Evolutionary conservation across 2,797 vertebrate genomes (phyloP).

Genomic region (Semaprochilodus insignis): DNA sequence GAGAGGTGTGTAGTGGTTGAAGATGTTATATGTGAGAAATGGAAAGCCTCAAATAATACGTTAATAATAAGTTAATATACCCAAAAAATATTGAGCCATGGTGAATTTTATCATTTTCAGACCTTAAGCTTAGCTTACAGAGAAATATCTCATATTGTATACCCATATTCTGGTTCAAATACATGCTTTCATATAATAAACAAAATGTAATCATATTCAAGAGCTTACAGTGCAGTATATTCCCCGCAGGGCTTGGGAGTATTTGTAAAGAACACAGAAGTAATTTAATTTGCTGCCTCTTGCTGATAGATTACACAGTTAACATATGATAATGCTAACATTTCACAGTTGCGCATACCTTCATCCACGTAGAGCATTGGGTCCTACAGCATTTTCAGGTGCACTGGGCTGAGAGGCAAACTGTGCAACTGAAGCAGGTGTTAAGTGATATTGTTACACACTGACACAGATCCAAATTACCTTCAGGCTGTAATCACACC

Average conservation of each 20-base stretch:
- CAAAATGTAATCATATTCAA: slow-evolving; percentile 30
- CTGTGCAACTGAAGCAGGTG: slow-evolving; percentile 52
- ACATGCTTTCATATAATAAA: slow-evolving; percentile 21
- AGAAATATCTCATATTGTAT: not conserved
- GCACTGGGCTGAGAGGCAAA: slow-evolving; percentile 24
- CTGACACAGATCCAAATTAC: slow-evolving; percentile 56
- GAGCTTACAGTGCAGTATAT: slow-evolving; percentile 34
- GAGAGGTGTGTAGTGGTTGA: too few relatives aligned
- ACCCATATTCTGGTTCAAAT: not conserved
- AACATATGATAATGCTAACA: not conserved
- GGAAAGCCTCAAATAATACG: too few relatives aligned
- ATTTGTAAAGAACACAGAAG: slow-evolving; percentile 25
- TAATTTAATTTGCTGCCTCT: slow-evolving; percentile 43
- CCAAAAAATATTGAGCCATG: too few relatives aligned
- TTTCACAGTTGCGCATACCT: too few relatives aligned
- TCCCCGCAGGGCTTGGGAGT: slow-evolving; percentile 8
- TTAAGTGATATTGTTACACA: slow-evolving; percentile 59
- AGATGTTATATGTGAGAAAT: too few relatives aligned
- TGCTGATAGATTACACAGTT: slow-evolving; percentile 28
- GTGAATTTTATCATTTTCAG: not conserved
- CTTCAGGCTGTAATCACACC: slow-evolving; percentile 77
- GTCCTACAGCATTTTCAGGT: slow-evolving; percentile 31
- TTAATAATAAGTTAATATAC: too few relatives aligned
- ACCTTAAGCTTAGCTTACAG: not conserved
- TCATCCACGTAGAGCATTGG: not conserved